Evolutionary conservation across 1,140 invertebrate species (phyloP).

Genomic region (Olivierus martensii): DNA sequence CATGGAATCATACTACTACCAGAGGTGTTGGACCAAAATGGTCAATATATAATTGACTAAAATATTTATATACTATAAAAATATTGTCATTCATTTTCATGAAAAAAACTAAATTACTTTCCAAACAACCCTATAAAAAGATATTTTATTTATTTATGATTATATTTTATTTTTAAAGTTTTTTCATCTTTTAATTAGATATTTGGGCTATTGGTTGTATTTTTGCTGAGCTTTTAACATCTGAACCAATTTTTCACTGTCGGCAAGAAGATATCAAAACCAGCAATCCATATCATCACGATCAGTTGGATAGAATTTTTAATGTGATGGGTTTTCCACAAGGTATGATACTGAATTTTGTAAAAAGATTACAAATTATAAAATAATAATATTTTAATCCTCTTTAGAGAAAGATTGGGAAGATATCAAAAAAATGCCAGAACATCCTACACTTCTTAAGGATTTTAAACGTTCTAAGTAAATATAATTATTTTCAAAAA

Average conservation of each 20-base stretch:
- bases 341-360: slow-evolving; percentile 22
- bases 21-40: no score
- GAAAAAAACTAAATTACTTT: no score
- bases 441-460: slow-evolving; percentile 88
- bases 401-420: slow-evolving; percentile 91
- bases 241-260: slow-evolving; percentile 99
- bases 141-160: no score
- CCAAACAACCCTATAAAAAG: no score
- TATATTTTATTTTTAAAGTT: neutral
- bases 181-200: slow-evolving; percentile 52
- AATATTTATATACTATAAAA: no score
- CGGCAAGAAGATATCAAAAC: slow-evolving; percentile 99
- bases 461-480: slow-evolving; percentile 95
- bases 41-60: no score
- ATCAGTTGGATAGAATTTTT: slow-evolving; percentile 98
- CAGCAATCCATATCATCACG: slow-evolving; percentile 99
- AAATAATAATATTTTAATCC: neutral
- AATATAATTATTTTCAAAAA: slow-evolving; percentile 28
- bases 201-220: slow-evolving; percentile 99
- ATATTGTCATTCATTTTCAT: no score
- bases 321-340: slow-evolving; percentile 99
- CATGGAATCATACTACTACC: no score
- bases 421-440: slow-evolving; percentile 99
- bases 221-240: slow-evolving; percentile 91
- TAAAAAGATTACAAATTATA: neutral